phyloP scores from a whole-genome alignment of 2,888 invertebrate species.

The Rapana venosa region DNA sequence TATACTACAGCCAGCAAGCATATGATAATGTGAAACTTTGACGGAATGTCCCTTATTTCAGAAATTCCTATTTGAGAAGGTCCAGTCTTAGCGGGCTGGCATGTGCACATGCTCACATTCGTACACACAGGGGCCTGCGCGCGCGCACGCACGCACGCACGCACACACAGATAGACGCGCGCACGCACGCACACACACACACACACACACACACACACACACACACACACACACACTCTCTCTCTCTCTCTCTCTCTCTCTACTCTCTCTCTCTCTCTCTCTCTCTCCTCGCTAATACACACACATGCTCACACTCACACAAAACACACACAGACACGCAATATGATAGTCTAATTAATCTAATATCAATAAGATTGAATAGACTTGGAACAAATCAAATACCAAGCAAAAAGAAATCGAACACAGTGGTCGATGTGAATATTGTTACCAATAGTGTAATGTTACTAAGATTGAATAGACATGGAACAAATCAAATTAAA shows the following conservation, averaged over 20 bases:
- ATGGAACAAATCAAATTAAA: too few relatives aligned
- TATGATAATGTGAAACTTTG: too few relatives aligned
- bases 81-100: background rate
- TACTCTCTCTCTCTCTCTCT: conserved; percentile 25
- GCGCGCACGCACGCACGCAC: background rate
- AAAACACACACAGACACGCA: conserved; percentile 3
- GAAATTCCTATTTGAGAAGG: too few relatives aligned
- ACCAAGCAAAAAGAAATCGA: too few relatives aligned
- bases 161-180: background rate
- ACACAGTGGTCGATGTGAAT: too few relatives aligned
- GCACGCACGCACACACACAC: background rate
- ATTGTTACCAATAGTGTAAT: too few relatives aligned
- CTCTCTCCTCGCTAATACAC: background rate
- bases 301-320: background rate
- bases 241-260: conserved; percentile 20
- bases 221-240: background rate
- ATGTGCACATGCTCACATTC: background rate
- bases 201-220: background rate
- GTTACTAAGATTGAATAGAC: too few relatives aligned
- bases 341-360: too few relatives aligned
- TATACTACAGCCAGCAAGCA: too few relatives aligned
- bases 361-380: too few relatives aligned
- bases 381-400: too few relatives aligned
- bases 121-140: background rate
- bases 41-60: too few relatives aligned